Percentiles rank a stretch among this genome's conserved stretches.
These are phyloP conservation scores for Nycticebus coucang DNA, from an alignment of 2,113 vertebrate genomes.

Conservation along the genomic window DNA sequence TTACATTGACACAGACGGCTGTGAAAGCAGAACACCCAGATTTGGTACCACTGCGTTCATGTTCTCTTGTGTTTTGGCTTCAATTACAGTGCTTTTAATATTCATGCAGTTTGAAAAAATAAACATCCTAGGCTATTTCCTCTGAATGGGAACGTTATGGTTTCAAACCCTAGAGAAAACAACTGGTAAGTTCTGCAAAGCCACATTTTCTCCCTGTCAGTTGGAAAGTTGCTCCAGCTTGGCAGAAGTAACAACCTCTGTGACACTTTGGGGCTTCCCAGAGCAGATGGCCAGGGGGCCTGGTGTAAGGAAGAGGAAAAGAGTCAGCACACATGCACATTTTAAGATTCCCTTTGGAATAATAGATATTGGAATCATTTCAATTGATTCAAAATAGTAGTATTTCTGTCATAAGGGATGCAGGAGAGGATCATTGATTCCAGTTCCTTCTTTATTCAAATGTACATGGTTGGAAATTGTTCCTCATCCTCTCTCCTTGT, in stretches of 20 bases:
- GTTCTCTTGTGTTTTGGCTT: constrained; percentile 68
- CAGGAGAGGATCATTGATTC: not conserved
- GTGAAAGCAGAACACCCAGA: constrained; percentile 66
- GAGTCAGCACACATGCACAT: not conserved
- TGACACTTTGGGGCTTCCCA: constrained; percentile 52
- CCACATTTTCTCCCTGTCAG: constrained; percentile 59
- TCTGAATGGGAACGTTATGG: constrained; percentile 66
- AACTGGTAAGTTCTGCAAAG: constrained; percentile 60
- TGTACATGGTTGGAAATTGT: not conserved
- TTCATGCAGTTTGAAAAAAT: constrained; percentile 62
- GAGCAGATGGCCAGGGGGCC: constrained; percentile 56
- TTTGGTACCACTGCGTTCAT: constrained; percentile 43
- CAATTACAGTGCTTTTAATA: constrained; percentile 68
- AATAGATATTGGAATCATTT: not conserved
- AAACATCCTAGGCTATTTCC: constrained; percentile 76
- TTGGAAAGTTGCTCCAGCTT: constrained; percentile 58
- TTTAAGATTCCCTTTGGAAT: constrained; percentile 7
- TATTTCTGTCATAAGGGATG: not conserved
- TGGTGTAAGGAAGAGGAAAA: constrained; percentile 29
- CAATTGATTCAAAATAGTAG: not conserved
- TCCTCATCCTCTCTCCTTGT: not conserved
- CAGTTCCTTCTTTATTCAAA: not conserved
- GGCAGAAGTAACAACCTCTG: constrained; percentile 38
- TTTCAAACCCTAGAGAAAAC: constrained; percentile 65
- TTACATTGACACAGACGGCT: constrained; percentile 10